These are phyloP conservation scores for Micrasema minimum DNA, from an alignment of 1,140 invertebrate genomes.

Conservation along the genomic window DNA sequence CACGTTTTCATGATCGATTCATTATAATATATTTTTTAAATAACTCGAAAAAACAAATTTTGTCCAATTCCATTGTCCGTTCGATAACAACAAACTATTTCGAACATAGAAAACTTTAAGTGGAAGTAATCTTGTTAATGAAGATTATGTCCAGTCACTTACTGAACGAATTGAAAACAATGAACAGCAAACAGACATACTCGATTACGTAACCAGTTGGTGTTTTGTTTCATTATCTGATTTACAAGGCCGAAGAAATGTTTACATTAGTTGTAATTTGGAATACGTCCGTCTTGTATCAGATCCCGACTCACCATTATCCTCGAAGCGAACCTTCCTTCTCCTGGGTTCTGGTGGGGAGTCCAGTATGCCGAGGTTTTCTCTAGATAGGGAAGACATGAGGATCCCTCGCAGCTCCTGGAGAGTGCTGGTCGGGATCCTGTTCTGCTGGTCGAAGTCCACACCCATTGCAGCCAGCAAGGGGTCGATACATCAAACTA, in stretches of 20 bases:
- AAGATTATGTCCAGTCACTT: slow-evolving; percentile 1
- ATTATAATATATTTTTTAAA: too few relatives aligned
- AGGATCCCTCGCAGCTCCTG: slow-evolving; percentile 70
- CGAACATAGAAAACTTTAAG: not conserved
- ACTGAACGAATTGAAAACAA: slow-evolving; percentile 11
- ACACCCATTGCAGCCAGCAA: slow-evolving; percentile 57
- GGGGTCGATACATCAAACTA: slow-evolving; percentile 15
- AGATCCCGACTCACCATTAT: slow-evolving; percentile 51
- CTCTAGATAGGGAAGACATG: slow-evolving; percentile 69
- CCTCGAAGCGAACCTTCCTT: slow-evolving; percentile 57
- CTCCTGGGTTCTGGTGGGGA: slow-evolving; percentile 56
- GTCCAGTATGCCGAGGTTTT: slow-evolving; percentile 68
- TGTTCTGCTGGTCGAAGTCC: slow-evolving; percentile 61
- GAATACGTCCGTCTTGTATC: too few relatives aligned
- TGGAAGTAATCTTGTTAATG: not conserved
- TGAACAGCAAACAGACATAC: too few relatives aligned
- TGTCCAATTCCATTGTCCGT: too few relatives aligned
- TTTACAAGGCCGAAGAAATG: too few relatives aligned
- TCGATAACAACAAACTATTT: too few relatives aligned
- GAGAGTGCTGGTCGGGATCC: slow-evolving; percentile 67
- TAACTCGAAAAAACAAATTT: too few relatives aligned
- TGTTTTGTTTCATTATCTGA: too few relatives aligned
- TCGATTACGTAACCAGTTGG: too few relatives aligned
- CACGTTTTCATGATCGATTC: too few relatives aligned
- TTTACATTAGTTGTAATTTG: too few relatives aligned